Evolutionary conservation across 2,113 vertebrate species (phyloP).

Genomic region (Trochalopteron elliotii): DNA sequence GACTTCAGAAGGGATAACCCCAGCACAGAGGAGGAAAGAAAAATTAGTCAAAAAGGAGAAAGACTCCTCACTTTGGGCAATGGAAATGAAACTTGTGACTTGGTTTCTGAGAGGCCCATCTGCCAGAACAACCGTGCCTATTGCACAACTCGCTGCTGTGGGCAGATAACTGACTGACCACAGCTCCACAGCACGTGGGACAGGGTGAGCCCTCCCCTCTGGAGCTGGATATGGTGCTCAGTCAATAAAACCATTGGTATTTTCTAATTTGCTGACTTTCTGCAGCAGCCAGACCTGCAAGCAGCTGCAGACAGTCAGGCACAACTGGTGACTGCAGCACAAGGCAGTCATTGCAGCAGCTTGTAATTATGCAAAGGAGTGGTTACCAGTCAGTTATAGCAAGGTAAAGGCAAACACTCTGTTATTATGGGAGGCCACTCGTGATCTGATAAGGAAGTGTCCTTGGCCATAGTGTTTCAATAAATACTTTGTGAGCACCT

Average conservation of each 20-base stretch:
- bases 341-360: not conserved
- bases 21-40: not conserved
- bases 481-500: not conserved
- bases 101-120: slow-evolving; percentile 57
- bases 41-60: not conserved
- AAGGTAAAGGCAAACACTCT: not conserved
- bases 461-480: not conserved
- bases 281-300: not conserved
- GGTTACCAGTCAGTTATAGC: not conserved
- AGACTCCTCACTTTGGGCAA: not conserved
- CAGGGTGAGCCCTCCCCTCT: not conserved
- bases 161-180: slow-evolving; percentile 45
- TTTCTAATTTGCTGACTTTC: not conserved
- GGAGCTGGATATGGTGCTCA: not conserved
- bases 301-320: not conserved
- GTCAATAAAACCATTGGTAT: not conserved
- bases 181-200: not conserved
- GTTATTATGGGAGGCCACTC: not conserved
- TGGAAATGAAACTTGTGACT: slow-evolving; percentile 76
- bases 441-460: not conserved
- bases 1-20: not conserved
- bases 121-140: slow-evolving; percentile 36
- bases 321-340: not conserved
- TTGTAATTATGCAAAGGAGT: not conserved
- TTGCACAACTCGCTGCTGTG: slow-evolving; percentile 64